Percentiles rank a stretch among this genome's conserved stretches.
Evolutionary conservation across 2,888 invertebrate genomes (phyloP).

Genomic region (Rhagonycha lutea): DNA sequence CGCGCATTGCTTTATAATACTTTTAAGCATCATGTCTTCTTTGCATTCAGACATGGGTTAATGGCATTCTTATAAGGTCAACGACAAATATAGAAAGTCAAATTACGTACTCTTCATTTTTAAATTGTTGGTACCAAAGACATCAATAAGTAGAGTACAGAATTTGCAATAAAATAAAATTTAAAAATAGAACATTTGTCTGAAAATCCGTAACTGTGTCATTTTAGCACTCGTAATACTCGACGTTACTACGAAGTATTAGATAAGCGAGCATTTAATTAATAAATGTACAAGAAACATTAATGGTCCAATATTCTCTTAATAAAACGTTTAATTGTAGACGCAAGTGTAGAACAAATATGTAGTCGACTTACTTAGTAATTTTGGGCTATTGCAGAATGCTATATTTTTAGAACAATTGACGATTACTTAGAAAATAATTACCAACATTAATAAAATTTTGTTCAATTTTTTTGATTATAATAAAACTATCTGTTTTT

Average conservation of each 20-base stretch:
- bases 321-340: slow-evolving; percentile 12
- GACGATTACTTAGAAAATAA: neutral
- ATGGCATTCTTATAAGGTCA: slow-evolving; percentile 26
- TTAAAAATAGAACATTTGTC: neutral
- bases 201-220: neutral
- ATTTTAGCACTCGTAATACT: neutral
- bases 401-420: neutral
- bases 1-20: slow-evolving; percentile 7
- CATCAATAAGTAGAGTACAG: neutral
- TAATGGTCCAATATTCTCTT: slow-evolving; percentile 15
- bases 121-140: neutral
- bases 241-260: neutral
- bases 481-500: neutral
- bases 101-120: slow-evolving; percentile 4
- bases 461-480: neutral
- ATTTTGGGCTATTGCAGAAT: neutral
- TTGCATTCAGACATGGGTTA: slow-evolving; percentile 20
- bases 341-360: slow-evolving; percentile 10
- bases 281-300: slow-evolving; percentile 17
- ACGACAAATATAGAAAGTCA: slow-evolving; percentile 15
- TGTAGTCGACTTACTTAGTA: neutral
- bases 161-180: neutral
- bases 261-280: slow-evolving; percentile 19
- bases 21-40: slow-evolving; percentile 13
- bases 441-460: neutral